Conservation (phyloP, 2,888 invertebrate species). For the Urechis unicinctus region DNA sequence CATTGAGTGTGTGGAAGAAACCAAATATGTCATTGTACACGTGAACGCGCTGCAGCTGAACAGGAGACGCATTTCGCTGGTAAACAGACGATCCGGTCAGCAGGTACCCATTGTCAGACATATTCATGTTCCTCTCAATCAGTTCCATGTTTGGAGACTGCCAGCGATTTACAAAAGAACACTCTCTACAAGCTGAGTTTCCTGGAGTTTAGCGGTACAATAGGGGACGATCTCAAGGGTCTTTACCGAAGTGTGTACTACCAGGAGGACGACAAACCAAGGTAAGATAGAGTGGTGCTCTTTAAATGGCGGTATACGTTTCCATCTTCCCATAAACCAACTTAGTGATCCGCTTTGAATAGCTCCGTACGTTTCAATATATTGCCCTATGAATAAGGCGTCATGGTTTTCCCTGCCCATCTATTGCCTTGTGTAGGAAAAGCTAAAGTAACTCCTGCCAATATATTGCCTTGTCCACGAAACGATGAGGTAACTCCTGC, state of each 20-base stretch:
- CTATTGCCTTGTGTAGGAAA: too few relatives aligned
- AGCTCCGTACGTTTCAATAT: too few relatives aligned
- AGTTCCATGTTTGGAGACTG: slow-evolving; percentile 20
- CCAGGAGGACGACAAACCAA: slow-evolving; percentile 13
- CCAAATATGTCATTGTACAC: slow-evolving; percentile 19
- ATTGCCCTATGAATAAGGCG: too few relatives aligned
- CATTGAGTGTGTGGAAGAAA: slow-evolving; percentile 4
- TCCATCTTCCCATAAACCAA: too few relatives aligned
- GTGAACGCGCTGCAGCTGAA: slow-evolving; percentile 12
- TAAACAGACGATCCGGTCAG: background rate
- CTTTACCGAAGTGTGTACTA: slow-evolving; percentile 23
- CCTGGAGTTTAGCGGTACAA: slow-evolving; percentile 13
- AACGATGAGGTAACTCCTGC: too few relatives aligned
- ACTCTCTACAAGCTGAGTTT: slow-evolving; percentile 13
- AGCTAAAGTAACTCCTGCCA: too few relatives aligned
- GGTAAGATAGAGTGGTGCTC: too few relatives aligned
- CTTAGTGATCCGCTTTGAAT: too few relatives aligned
- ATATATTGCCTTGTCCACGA: too few relatives aligned
- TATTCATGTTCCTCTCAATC: slow-evolving; percentile 11
- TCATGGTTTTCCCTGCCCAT: too few relatives aligned
- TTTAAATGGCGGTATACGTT: too few relatives aligned
- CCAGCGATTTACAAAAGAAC: slow-evolving; percentile 8
- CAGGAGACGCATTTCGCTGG: background rate
- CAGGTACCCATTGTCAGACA: slow-evolving; percentile 1
- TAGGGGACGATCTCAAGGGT: slow-evolving; percentile 20